These are phyloP conservation scores for Sciurus carolinensis DNA, from an alignment of 2,797 vertebrate species.

Conservation along the genomic window DNA sequence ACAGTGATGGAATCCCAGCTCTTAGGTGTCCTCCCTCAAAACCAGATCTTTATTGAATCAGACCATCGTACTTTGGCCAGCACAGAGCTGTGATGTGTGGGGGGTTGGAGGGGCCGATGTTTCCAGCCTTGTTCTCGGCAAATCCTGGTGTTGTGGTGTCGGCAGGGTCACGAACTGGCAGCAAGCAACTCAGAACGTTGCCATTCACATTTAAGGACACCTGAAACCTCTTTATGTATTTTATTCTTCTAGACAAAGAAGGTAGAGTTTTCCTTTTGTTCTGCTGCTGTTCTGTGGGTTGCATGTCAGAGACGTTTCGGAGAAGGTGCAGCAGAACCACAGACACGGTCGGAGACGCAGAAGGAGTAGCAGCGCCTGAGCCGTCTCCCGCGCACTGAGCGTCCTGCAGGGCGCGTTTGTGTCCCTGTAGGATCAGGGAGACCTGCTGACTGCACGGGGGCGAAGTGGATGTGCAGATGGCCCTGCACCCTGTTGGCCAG, in stretches of 20 bases:
- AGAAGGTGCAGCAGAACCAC: not conserved
- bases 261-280: accelerated
- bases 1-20: not conserved
- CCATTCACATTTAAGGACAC: not conserved
- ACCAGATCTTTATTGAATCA: not conserved
- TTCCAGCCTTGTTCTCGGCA: not conserved
- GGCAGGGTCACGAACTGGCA: not conserved
- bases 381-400: not conserved
- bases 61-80: not conserved
- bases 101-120: not conserved
- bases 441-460: not conserved
- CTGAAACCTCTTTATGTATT: not conserved
- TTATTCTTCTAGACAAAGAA: not conserved
- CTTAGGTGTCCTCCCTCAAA: not conserved
- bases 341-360: too few species aligned
- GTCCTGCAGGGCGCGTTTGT: not conserved
- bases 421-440: not conserved
- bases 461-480: not conserved
- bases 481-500: not conserved
- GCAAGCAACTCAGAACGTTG: not conserved
- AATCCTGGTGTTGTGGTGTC: not conserved
- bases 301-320: not conserved
- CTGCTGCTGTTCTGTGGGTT: not conserved
- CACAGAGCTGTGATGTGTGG: not conserved
- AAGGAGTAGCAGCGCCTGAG: not conserved